Evolutionary conservation across 2,888 invertebrate species (phyloP).

Genomic region (Parnassius orleans): DNA sequence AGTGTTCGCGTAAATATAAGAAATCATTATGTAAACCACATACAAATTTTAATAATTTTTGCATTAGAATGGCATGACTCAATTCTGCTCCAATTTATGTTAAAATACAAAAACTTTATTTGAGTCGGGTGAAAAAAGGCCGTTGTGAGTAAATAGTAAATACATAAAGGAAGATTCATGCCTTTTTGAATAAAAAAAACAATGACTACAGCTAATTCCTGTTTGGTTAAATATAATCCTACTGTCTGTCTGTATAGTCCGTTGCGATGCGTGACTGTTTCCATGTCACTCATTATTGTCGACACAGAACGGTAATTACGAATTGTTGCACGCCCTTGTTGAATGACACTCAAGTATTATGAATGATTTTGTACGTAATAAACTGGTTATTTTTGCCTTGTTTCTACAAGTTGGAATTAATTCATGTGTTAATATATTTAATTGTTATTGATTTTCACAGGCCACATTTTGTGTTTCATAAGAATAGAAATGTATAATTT

Average conservation of each 20-base stretch:
- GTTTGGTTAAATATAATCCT: not conserved
- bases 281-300: conserved; percentile 17
- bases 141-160: no score
- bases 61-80: no score
- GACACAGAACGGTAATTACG: conserved; percentile 12
- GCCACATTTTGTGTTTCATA: no score
- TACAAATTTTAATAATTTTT: no score
- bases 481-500: no score
- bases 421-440: not conserved
- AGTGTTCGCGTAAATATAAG: no score
- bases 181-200: not conserved
- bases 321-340: conserved; percentile 23
- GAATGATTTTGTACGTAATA: conserved; percentile 9
- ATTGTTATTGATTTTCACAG: conserved; percentile 83
- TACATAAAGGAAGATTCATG: not conserved
- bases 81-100: no score
- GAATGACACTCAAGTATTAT: conserved; percentile 19
- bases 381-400: conserved; percentile 7
- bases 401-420: not conserved
- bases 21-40: no score
- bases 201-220: not conserved
- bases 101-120: no score
- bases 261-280: conserved; percentile 19
- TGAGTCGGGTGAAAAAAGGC: no score
- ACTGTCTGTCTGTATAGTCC: not conserved